phyloP scores from a whole-genome alignment of 2,888 invertebrate genomes.

The Encarsia formosa region DNA sequence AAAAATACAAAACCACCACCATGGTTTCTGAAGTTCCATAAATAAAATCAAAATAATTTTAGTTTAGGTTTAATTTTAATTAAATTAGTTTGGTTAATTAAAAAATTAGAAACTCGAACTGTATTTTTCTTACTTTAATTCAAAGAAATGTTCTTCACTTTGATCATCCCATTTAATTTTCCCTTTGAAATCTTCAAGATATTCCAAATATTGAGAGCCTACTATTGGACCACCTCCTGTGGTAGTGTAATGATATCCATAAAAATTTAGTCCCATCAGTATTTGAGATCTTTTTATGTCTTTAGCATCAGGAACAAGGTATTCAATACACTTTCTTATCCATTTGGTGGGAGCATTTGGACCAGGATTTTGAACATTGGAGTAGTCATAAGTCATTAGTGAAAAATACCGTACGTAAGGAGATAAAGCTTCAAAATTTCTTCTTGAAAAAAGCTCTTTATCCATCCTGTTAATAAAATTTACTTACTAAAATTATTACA shows the following conservation, averaged over 20 bases:
- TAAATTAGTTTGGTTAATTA: neutral
- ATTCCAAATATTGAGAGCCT: slow-evolving; percentile 72
- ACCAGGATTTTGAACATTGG: slow-evolving; percentile 75
- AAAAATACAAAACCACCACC: slow-evolving; percentile 71
- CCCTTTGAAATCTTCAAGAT: slow-evolving; percentile 70
- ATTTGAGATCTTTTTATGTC: slow-evolving; percentile 69
- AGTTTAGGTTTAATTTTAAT: neutral
- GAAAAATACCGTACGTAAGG: slow-evolving; percentile 81
- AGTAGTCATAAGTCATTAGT: slow-evolving; percentile 96
- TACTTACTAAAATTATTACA: too few relatives aligned
- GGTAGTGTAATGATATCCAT: slow-evolving; percentile 82
- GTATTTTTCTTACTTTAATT: slow-evolving; percentile 75
- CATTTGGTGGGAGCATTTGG: slow-evolving; percentile 87
- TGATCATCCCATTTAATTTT: slow-evolving; percentile 73
- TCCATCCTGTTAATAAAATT: slow-evolving; percentile 23
- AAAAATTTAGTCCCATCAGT: slow-evolving; percentile 86
- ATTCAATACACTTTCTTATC: slow-evolving; percentile 73
- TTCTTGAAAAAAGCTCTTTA: slow-evolving; percentile 64
- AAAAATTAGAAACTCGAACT: too few relatives aligned
- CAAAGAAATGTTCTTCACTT: slow-evolving; percentile 79
- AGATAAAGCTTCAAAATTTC: slow-evolving; percentile 74
- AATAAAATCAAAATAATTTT: neutral
- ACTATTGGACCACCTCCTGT: slow-evolving; percentile 81
- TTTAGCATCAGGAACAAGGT: slow-evolving; percentile 62
- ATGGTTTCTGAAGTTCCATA: slow-evolving; percentile 6